Evolutionary conservation across 2,113 vertebrate species (phyloP).

Genomic region (Procapra przewalskii): DNA sequence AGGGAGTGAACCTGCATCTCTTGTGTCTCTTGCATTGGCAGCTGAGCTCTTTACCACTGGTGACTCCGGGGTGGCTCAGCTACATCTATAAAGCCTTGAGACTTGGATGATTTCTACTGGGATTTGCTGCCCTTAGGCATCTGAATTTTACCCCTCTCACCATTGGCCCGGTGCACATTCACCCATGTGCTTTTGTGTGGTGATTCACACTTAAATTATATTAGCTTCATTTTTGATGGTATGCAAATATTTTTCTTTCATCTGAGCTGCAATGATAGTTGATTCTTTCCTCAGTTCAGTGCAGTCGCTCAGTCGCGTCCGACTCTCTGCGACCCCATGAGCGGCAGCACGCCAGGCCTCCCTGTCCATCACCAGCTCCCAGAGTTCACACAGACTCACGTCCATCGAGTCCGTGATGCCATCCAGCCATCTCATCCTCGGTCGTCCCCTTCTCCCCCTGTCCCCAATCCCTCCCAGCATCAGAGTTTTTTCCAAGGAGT

Average conservation of each 20-base stretch:
- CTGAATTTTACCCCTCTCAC: background rate
- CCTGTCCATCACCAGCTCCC: no score
- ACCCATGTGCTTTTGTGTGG: background rate
- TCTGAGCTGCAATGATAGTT: background rate
- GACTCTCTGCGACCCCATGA: no score
- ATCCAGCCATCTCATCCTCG: no score
- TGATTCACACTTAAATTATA: background rate
- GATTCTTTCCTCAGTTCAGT: background rate
- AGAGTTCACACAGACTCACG: no score
- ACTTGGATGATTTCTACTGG: rapidly evolving
- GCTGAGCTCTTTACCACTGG: background rate
- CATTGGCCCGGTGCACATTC: background rate
- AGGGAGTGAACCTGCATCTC: rapidly evolving
- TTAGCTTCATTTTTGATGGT: background rate
- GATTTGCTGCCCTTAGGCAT: background rate
- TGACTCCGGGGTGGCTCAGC: background rate
- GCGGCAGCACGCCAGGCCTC: no score
- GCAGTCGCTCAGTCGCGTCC: rapidly evolving
- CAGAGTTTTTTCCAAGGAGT: no score
- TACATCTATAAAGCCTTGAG: rapidly evolving
- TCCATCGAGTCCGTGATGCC: no score
- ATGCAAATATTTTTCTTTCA: background rate
- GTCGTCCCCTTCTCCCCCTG: no score
- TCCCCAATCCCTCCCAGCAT: no score
- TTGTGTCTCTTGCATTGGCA: background rate